Base-by-base conservation (phyloP, 2,797 vertebrate species). In the Sebastes hubbsi region DNA sequence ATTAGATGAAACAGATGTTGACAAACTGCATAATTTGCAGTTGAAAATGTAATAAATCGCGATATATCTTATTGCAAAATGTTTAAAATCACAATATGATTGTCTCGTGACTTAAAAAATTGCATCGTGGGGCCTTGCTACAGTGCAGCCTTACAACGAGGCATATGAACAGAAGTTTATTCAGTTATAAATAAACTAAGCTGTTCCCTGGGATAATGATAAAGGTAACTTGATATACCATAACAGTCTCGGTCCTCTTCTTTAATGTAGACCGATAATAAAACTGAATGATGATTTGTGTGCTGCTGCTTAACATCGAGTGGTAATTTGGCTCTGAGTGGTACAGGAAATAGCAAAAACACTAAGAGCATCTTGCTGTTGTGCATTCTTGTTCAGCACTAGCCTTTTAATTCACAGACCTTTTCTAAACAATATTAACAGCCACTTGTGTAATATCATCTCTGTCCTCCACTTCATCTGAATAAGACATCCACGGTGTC, bases 361-460 rank as follows among this genome's bases (percentile, higher is more conserved):
- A 68, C 18, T 68, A 20, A 69, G 66, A 72, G 68, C 49, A 20
- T 66, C 27, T 20, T 4, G 42, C 61, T 24, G 64, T 61, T 24
- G 1, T 59, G 25, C 13, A 1, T 34, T 46, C 16, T 55, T 36
- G 8, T 14, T 64, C 34, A 52, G 69, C 49, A 7, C 8, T 4
- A 54, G 55, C 61, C 64, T 72, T 79, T 83, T n/a, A 61, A 55
- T 54, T 69, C 34, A 2, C 10, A 34, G 60, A 86, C 77, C 79
- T 78, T 80, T 81, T 68, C 70, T 24, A 29, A 79, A 81, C 59
- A 61, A 73, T 55, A 59, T 60, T 36, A 76, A 52, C 59, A 67
- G 67, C 58, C 67, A 46, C 80, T 80, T 59, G 0, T 56, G 68
- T 80, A 65, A 63, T 12, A 52, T 67, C 46, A 64, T 69, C 72